Evolutionary conservation across 2,797 vertebrate species (phyloP).

Genomic region (Gadopsis bispinosus): DNA sequence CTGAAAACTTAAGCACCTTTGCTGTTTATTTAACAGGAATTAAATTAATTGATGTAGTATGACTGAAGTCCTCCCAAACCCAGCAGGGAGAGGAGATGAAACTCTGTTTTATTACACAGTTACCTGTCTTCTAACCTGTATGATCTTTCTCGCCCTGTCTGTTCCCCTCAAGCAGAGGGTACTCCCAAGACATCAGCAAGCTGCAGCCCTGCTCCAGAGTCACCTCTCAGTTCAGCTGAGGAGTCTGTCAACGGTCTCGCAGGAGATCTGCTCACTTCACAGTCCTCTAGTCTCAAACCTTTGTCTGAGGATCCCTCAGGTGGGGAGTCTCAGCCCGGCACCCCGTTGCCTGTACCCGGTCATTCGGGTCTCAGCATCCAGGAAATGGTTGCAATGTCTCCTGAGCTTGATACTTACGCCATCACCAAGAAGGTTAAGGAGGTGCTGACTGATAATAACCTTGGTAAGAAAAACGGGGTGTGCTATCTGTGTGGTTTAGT

Average conservation of each 20-base stretch:
- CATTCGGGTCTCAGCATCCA: constrained; percentile 94
- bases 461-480: constrained; percentile 85
- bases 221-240: constrained; percentile 92
- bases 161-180: constrained; percentile 86
- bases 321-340: constrained; percentile 89
- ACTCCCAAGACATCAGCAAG: constrained; percentile 96
- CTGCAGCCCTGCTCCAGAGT: constrained; percentile 96
- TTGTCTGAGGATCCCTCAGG: constrained; percentile 85
- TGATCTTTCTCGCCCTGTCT: constrained; percentile 49
- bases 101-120: constrained; percentile 24
- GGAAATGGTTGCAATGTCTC: constrained; percentile 95
- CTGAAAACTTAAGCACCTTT: constrained; percentile 79
- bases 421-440: constrained; percentile 98
- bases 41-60: constrained; percentile 70
- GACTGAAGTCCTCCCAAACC: constrained; percentile 66
- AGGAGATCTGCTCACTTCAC: constrained; percentile 87
- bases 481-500: constrained; percentile 18
- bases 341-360: constrained; percentile 84
- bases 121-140: constrained; percentile 58
- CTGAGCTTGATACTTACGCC: constrained; percentile 95
- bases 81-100: constrained; percentile 54
- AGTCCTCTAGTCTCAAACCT: constrained; percentile 89
- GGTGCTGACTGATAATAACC: constrained; percentile 97
- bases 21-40: constrained; percentile 75
- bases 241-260: constrained; percentile 93